Percentiles rank a stretch among this genome's conserved stretches.
These are phyloP conservation scores for Pyrocoelia pectoralis DNA, from an alignment of 2,888 invertebrate genomes.

Conservation along the genomic window DNA sequence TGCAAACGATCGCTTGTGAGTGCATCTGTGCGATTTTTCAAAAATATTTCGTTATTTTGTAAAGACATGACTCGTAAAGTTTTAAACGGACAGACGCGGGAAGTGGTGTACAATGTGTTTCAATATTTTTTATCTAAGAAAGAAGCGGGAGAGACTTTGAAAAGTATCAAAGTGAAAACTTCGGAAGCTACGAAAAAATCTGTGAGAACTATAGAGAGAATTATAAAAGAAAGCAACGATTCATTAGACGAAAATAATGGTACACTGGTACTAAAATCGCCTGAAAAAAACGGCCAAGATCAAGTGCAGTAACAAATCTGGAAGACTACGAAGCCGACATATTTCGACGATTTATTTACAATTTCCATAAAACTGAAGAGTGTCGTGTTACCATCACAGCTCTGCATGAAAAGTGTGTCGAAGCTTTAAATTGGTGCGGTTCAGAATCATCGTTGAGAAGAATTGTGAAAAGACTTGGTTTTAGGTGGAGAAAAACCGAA, in stretches of 20 bases:
- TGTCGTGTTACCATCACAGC: neutral
- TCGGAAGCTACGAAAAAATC: neutral
- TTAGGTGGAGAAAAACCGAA: neutral
- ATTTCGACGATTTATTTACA: neutral
- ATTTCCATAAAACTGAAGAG: conserved; percentile 5
- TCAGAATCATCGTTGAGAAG: neutral
- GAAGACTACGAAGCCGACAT: neutral
- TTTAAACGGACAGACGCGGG: neutral
- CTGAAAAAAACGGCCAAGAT: neutral
- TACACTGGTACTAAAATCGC: neutral
- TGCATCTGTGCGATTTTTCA: no score
- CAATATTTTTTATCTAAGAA: neutral
- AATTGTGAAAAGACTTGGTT: neutral
- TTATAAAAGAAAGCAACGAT: neutral
- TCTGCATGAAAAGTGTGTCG: neutral
- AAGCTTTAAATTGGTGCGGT: neutral
- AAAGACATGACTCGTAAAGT: conserved; percentile 2
- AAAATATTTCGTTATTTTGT: no score
- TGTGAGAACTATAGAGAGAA: neutral
- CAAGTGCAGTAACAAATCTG: neutral
- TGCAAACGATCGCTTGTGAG: no score
- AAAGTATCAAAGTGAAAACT: neutral
- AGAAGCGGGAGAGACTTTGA: neutral
- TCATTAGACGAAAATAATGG: neutral
- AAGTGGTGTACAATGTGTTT: conserved; percentile 5